Evolutionary conservation across 2,888 invertebrate genomes (phyloP).

Genomic region (Aphidoletes aphidimyza): DNA sequence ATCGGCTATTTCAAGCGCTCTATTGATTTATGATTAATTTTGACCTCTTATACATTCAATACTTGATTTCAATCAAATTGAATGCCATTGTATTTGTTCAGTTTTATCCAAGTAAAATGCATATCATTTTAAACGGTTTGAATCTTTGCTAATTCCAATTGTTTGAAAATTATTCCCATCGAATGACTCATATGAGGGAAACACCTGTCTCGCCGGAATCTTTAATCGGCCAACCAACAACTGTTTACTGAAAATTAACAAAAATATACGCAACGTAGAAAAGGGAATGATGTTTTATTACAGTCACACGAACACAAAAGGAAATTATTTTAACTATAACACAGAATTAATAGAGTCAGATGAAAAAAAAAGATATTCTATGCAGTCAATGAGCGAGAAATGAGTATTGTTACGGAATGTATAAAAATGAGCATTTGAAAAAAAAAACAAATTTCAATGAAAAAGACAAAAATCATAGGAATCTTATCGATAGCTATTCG

Average conservation of each 20-base stretch:
- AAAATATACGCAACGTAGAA: no score
- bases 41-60: no score
- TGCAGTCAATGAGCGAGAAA: neutral
- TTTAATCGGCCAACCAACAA: neutral
- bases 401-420: neutral
- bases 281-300: neutral
- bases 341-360: neutral
- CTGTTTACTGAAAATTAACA: no score
- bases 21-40: no score
- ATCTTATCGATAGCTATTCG: neutral
- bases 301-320: slow-evolving; percentile 1
- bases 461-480: neutral
- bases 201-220: neutral
- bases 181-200: neutral
- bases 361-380: neutral
- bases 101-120: no score
- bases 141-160: neutral
- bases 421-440: no score
- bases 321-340: neutral
- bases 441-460: no score
- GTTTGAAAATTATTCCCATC: neutral
- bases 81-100: no score
- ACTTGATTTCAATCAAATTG: no score
- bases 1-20: no score
- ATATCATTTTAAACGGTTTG: slow-evolving; percentile 8